Base-by-base conservation (phyloP, 2,113 vertebrate genomes). In the Hippocampus guttulatus region DNA sequence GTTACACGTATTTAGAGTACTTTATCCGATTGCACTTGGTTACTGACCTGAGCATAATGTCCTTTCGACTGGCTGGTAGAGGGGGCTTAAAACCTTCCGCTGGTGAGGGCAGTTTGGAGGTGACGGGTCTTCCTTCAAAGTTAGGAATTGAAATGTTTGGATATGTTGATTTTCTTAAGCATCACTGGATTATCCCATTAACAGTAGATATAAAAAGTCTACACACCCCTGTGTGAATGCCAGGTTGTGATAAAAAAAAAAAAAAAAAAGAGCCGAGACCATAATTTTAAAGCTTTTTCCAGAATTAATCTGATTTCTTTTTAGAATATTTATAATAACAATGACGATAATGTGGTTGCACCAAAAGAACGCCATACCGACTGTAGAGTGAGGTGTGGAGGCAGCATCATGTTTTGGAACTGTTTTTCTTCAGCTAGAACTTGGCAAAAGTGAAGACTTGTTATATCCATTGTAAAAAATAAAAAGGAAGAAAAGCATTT, bases 11-110 rank as follows among this genome's bases (percentile, higher is more conserved):
- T 49, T 27, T 9, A 49, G 3, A 8, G 11, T 7, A 60, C 64
- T 27, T 25, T 8, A 40, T 49, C 3, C 1, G 25, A 0, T 52
- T 33, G 2, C 62, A 7, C 25, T 18, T 4, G 6, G 27, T 54
- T 3, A 64, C 71, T 73, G 68, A 90, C 92, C 84, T 87, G 58
- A 67, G 51, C 73, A 88, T 90, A 27, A 52, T 38, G 54, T 92
- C 87, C 71, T 88, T 91, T 40, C 82, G 27, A 70, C 52, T 65
- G 0, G n/a, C 23, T 2, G 74, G 85, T 23, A 84, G 67, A 66
- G 74, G 51, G 0, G 87, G 85, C 70, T 88, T 92, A 14, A 58
- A 10, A 55, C 62, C 51, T 1, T 68, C 79, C 43, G 67, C n/a
- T 1, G 81, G 79, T 5, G 83, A 80, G 38, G 79, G 71, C 2